Base-by-base conservation (phyloP, 2,888 invertebrate species). In the Criorhina ranunculi region DNA sequence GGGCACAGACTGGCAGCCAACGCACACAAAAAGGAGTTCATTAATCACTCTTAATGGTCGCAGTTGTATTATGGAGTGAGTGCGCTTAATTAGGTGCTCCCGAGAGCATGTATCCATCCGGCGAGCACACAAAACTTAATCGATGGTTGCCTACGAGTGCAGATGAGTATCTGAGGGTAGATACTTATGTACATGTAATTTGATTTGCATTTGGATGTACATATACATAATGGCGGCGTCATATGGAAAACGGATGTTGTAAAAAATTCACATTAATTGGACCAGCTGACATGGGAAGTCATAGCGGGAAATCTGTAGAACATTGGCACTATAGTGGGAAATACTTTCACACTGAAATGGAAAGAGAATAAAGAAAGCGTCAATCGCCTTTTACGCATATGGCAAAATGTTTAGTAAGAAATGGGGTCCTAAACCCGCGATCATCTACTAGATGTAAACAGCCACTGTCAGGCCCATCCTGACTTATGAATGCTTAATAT, bases 1-100 rank as follows among this genome's bases (percentile, higher is more conserved):
- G 66, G 33, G 46, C 35, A 3, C 17, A 46, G 53, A 11, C 40
- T 17, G 55, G 42, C 59, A 51, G 40, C 40, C 72, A 70, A 62
- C 40, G 42, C 12, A 31, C 12, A 37, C 49, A 59, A 69, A 82
- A 80, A 66, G 59, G 80, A 85, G 76, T 85, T 80, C 75, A 85
- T 85, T 85, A 76, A 85, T 85, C 85, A 85, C 80, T 76, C 70
- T 75, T 80, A 85, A 85, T 80, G 85, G 79, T 70, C 35, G 70
- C 60, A 76, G 80, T 85, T 75, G 80, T 59, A 60, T 85, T 80
- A 80, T 85, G 75, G 85, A 85, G 85, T 85, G 85, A 85, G 79
- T 85, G 75, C 75, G 75, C 85, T 85, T 85, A 85, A 85, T 85
- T 85, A 85, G 85, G 85, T 85, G 75, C 75, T 51, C 80, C 75